phyloP scores from a whole-genome alignment of 2,888 invertebrate species.

The Charanyca ferruginea region DNA sequence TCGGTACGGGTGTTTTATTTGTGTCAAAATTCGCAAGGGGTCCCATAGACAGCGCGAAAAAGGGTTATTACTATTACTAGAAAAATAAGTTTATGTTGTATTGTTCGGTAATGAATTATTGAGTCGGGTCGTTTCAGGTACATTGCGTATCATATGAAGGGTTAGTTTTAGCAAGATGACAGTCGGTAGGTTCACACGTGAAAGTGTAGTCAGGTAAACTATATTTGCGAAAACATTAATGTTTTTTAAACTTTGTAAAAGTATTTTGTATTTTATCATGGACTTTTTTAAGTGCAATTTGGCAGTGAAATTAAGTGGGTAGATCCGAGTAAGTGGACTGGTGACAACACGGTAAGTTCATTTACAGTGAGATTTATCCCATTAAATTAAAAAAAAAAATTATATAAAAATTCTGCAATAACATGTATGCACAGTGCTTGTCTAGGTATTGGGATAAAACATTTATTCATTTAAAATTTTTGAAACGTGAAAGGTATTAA shows the following conservation, averaged over 20 bases:
- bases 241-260: neutral
- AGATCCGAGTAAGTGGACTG: neutral
- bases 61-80: constrained; percentile 90
- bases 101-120: constrained; percentile 91
- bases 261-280: neutral
- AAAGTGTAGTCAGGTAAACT: constrained; percentile 83
- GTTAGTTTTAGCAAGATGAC: constrained; percentile 87
- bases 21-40: constrained; percentile 89
- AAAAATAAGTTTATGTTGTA: constrained; percentile 86
- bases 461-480: too few relatives aligned
- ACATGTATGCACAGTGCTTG: too few relatives aligned
- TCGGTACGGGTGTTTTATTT: constrained; percentile 90
- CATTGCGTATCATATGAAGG: constrained; percentile 89
- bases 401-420: too few relatives aligned
- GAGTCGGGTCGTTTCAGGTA: constrained; percentile 90
- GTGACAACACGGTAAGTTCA: neutral
- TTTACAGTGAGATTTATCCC: neutral
- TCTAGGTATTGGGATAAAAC: too few relatives aligned
- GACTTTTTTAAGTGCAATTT: neutral
- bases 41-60: constrained; percentile 84
- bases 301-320: neutral
- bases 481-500: too few relatives aligned
- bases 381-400: too few relatives aligned
- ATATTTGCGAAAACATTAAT: constrained; percentile 48
- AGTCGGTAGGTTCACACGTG: constrained; percentile 87